Evolutionary conservation across 2,797 vertebrate genomes (phyloP).

Genomic region (Podarcis siculus): DNA sequence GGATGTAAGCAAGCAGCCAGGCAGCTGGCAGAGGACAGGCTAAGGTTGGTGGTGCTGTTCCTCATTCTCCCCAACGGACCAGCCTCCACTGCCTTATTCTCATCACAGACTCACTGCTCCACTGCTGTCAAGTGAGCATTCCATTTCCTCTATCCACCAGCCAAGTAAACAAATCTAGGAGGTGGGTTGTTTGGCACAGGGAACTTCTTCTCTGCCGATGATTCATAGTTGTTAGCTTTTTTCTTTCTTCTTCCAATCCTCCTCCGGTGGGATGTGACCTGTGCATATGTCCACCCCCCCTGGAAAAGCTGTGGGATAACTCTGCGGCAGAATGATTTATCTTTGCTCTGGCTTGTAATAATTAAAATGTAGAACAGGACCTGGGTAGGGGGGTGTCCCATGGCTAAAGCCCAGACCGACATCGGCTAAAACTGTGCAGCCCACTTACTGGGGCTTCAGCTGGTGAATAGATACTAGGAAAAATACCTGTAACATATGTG

Average conservation of each 20-base stretch:
- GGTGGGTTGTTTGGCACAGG: background rate
- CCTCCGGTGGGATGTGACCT: background rate
- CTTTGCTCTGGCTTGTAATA: background rate
- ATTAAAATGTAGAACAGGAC: conserved; percentile 57
- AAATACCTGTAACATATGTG: background rate
- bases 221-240: background rate
- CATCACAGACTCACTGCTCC: no score
- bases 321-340: conserved; percentile 21
- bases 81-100: background rate
- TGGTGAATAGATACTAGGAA: background rate
- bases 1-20: no score
- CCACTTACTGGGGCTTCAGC: background rate
- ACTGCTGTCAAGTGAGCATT: background rate
- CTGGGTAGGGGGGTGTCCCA: background rate
- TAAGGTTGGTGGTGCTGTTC: no score
- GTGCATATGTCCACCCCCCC: background rate
- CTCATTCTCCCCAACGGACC: no score
- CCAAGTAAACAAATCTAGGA: background rate
- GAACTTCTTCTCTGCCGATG: background rate
- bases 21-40: no score
- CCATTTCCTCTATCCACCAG: background rate
- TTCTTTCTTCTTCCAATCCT: background rate
- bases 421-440: conserved; percentile 22
- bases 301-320: conserved; percentile 12
- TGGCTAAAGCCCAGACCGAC: conserved; percentile 9